Base-by-base conservation (phyloP, 2,888 invertebrate genomes). In the Kryphioiulus occultus region DNA sequence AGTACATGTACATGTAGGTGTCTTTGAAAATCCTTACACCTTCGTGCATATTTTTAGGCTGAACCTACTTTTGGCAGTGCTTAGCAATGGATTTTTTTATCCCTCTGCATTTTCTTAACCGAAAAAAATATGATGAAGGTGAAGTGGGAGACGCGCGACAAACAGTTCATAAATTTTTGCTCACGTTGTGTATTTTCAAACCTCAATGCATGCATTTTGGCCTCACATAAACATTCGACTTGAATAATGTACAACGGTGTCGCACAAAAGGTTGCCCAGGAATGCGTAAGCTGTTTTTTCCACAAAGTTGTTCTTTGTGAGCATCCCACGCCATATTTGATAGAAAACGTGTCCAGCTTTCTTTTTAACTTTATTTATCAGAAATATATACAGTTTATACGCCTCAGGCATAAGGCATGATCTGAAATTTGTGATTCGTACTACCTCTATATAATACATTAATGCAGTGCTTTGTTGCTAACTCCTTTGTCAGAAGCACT, bases 161-260 rank as follows among this genome's bases (percentile, higher is more conserved):
- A 78, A 78, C 78, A 78, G 78, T 78, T 78, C 78, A 78, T 78
- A 78, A 78, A 78, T 30, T 78, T 78, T 78, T 78, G 78, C 78
- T 9, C 78, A 78, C 78, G 30, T 78, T 2, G 78, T 78, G 30
- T 30, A 17, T 78, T 78, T 78, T 30, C 78, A 78, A 78, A 30
- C 78, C 78, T 26, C 78, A 32, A 78, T 78, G 15, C 78, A 32
- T 78, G 68, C 68, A 68, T 68, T 68, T 68, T 12, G 15, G 30
- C 78, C 17, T 30, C 30, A n/a, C n/a, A 53, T 78, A 78, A 78
- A 78, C 15, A 9, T 17, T 9, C 30, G 78, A 15, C 26, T 30
- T 78, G 12, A 78, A 78, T 78, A 78, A 78, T 78, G 15, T 26
- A 68, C 26, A 12, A 15, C 17, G 15, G 30, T 26, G 10, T 68